These are phyloP conservation scores for Sebastes fasciatus DNA, from an alignment of 2,113 vertebrate genomes.

Conservation along the genomic window DNA sequence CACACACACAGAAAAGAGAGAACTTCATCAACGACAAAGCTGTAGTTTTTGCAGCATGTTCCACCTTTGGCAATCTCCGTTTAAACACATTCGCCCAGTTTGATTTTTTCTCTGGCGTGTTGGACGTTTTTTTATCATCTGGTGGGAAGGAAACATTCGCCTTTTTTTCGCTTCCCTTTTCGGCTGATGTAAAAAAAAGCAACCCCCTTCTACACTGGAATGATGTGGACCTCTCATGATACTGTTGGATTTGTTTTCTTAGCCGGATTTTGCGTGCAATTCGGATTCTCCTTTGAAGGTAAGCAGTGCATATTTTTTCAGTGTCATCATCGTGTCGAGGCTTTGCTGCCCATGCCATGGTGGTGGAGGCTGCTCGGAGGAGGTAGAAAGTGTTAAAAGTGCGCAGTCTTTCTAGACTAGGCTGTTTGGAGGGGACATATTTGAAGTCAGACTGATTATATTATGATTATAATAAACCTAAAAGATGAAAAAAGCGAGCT, in stretches of 20 bases:
- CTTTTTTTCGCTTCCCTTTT: constrained; percentile 18
- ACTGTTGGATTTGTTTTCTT: constrained; percentile 85
- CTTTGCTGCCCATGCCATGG: constrained; percentile 24
- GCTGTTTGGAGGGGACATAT: background rate
- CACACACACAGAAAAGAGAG: background rate
- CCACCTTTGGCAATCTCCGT: constrained; percentile 61
- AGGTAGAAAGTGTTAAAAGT: constrained; percentile 69
- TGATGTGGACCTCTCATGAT: constrained; percentile 86
- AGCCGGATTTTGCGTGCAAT: constrained; percentile 82
- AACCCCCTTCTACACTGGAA: constrained; percentile 66
- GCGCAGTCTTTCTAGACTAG: constrained; percentile 48
- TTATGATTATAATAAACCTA: background rate
- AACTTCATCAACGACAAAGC: constrained; percentile 51
- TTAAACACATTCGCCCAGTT: constrained; percentile 52
- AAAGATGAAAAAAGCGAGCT: background rate
- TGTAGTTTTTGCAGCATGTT: constrained; percentile 77
- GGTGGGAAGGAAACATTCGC: constrained; percentile 40
- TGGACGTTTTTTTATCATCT: constrained; percentile 20
- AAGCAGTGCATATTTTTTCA: constrained; percentile 35
- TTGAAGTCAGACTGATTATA: background rate
- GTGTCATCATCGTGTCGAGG: constrained; percentile 26
- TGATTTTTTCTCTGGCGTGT: constrained; percentile 62
- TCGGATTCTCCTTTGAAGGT: constrained; percentile 85
- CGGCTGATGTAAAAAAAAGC: constrained; percentile 69
- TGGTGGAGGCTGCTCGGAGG: constrained; percentile 3